phyloP scores from a whole-genome alignment of 2,113 vertebrate genomes.

The Microtus richardsoni region DNA sequence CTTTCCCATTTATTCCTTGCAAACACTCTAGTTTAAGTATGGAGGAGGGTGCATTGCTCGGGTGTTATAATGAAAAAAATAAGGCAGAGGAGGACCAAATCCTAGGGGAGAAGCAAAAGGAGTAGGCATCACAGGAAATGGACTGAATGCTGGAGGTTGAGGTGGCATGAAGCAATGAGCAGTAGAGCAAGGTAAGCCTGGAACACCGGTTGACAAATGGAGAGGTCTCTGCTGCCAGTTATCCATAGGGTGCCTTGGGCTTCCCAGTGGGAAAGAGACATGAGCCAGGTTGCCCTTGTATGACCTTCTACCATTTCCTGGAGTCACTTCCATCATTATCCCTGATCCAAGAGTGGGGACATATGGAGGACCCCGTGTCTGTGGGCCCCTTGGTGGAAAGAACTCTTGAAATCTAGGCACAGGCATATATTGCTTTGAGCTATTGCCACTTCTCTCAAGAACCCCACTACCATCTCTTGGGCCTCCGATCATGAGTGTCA shows the following conservation, averaged over 20 bases:
- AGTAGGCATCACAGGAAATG: not conserved
- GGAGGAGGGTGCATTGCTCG: not conserved
- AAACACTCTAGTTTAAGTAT: constrained; percentile 11
- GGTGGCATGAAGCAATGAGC: constrained; percentile 3
- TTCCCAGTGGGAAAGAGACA: not conserved
- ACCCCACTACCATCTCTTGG: not conserved
- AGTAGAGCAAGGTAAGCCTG: not conserved
- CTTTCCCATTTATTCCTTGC: not conserved
- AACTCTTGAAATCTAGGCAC: not conserved
- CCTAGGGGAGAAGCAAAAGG: not conserved
- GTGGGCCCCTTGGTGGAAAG: constrained; percentile 1
- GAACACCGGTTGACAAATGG: not conserved
- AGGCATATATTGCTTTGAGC: not conserved
- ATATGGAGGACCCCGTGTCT: not conserved
- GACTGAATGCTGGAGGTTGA: not conserved
- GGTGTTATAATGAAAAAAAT: constrained; percentile 8
- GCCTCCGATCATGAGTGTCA: not conserved
- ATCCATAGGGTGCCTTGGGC: not conserved
- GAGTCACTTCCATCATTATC: not conserved
- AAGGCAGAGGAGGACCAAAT: not conserved
- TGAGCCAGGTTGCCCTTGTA: not conserved
- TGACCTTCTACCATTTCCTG: not conserved
- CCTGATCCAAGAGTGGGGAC: not conserved
- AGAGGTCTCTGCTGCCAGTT: not conserved
- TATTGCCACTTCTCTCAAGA: not conserved